Conservation (phyloP, 2,113 vertebrate genomes). For the Choloepus hoffmanni region DNA sequence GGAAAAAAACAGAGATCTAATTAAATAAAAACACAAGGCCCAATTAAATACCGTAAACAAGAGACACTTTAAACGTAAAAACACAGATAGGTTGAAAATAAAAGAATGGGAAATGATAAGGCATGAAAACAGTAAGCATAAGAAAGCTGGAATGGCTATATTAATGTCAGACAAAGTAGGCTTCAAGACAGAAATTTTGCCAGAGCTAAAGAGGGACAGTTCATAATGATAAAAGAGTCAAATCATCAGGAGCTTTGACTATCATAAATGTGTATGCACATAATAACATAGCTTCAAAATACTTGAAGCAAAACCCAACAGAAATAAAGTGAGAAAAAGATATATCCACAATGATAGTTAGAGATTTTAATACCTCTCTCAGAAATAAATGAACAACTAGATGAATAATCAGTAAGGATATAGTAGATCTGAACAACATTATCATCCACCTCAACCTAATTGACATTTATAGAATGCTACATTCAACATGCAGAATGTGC, state of each 20-base stretch:
- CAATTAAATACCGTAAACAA: background rate
- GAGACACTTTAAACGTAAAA: constrained; percentile 21
- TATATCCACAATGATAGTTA: background rate
- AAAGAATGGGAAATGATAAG: too few relatives aligned
- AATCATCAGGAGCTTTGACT: background rate
- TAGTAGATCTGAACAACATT: too few relatives aligned
- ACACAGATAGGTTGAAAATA: too few relatives aligned
- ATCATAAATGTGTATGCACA: background rate
- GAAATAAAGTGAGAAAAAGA: background rate
- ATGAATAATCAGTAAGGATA: constrained; percentile 28
- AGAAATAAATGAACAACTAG: constrained; percentile 6
- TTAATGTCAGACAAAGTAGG: too few relatives aligned
- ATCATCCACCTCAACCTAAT: background rate
- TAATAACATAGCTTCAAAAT: background rate
- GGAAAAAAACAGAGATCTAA: background rate
- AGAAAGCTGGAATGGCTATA: too few relatives aligned
- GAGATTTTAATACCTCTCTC: background rate
- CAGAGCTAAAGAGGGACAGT: background rate
- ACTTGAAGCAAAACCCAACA: background rate
- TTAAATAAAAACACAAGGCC: background rate
- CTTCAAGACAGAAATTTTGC: background rate
- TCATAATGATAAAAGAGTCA: constrained; percentile 9
- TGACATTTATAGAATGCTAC: background rate
- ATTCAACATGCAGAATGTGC: background rate
- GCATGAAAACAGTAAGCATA: too few relatives aligned